Evolutionary conservation across 2,797 vertebrate species (phyloP).

Genomic region (Xenentodon cancila): DNA sequence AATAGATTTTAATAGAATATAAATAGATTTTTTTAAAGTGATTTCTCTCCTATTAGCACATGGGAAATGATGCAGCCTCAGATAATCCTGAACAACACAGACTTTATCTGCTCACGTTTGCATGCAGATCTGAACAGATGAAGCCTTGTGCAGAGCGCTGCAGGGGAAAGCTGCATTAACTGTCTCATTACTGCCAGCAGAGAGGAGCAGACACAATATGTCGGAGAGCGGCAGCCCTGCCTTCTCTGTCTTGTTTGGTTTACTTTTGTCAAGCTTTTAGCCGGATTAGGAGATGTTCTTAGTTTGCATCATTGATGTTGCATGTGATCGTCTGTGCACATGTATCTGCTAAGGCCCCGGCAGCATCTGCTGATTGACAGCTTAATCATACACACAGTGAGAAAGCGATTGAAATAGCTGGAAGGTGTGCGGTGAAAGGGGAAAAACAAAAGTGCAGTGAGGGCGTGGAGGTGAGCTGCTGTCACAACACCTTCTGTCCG

Average conservation of each 20-base stretch:
- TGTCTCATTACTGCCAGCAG: constrained; percentile 26
- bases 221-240: neutral
- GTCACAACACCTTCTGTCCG: neutral
- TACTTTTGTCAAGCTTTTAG: neutral
- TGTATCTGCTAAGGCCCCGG: neutral
- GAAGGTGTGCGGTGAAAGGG: neutral
- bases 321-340: neutral
- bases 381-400: constrained; percentile 24
- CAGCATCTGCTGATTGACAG: constrained; percentile 4
- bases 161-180: constrained; percentile 29
- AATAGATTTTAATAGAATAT: too few relatives aligned
- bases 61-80: neutral
- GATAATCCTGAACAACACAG: constrained; percentile 9
- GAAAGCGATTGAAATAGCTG: constrained; percentile 3
- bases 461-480: neutral
- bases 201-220: neutral
- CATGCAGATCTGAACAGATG: constrained; percentile 21
- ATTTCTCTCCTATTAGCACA: neutral
- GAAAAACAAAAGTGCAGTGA: constrained; percentile 7
- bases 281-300: neutral
- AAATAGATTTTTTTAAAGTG: too few relatives aligned
- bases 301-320: neutral
- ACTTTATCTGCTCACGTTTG: neutral
- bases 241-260: constrained; percentile 11
- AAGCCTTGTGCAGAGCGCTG: constrained; percentile 23